Percentiles rank a stretch among this genome's conserved stretches.
Evolutionary conservation across 2,113 vertebrate species (phyloP).

Genomic region (Romanogobio albipinnatus): DNA sequence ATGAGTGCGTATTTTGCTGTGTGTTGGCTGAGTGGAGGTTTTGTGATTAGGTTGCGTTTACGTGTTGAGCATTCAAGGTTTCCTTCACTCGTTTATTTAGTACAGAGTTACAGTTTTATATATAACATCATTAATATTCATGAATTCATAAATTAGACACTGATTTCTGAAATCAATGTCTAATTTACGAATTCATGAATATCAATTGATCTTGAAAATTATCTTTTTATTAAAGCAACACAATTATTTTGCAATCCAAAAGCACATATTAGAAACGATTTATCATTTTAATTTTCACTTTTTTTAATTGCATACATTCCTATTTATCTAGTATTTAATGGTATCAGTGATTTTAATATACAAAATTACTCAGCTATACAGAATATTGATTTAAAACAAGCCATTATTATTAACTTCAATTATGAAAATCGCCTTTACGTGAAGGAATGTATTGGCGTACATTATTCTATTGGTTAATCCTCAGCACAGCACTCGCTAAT

Average conservation of each 20-base stretch:
- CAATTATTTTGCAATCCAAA: neutral
- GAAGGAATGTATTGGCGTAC: slow-evolving; percentile 31
- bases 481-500: slow-evolving; percentile 5
- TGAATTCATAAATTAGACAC: neutral
- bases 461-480: slow-evolving; percentile 39
- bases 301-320: neutral
- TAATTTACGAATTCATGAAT: no score
- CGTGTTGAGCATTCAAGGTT: neutral
- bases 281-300: no score
- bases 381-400: slow-evolving; percentile 23
- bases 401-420: slow-evolving; percentile 22
- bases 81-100: neutral
- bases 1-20: neutral
- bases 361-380: neutral
- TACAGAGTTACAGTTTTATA: neutral
- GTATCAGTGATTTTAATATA: neutral
- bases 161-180: neutral
- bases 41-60: neutral
- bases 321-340: neutral
- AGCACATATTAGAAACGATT: neutral
- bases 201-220: neutral
- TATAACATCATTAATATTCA: neutral
- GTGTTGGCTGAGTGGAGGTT: neutral
- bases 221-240: neutral
- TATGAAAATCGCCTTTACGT: slow-evolving; percentile 10